Evolutionary conservation across 1,140 invertebrate genomes (phyloP).

Genomic region (Lasioglossum albipes): DNA sequence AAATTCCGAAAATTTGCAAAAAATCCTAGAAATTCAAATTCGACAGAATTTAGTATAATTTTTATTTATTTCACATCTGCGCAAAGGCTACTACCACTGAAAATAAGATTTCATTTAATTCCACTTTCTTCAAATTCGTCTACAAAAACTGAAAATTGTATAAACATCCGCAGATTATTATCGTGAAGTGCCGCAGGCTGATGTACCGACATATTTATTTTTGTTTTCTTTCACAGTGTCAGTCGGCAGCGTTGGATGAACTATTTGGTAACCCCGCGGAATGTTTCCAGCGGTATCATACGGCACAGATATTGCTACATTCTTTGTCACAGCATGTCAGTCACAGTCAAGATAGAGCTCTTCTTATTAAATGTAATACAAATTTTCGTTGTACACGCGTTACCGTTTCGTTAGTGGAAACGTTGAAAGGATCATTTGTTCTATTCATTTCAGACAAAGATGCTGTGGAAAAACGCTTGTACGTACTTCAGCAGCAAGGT

Average conservation of each 20-base stretch:
- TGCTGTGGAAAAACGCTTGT: conserved; percentile 94
- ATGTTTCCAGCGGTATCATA: conserved; percentile 97
- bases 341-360: conserved; percentile 89
- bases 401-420: background rate
- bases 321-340: conserved; percentile 96
- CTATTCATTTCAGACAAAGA: conserved; percentile 87
- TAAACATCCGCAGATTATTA: no score
- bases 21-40: no score
- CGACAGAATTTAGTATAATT: no score
- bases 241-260: conserved; percentile 97
- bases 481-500: conserved; percentile 91
- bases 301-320: conserved; percentile 97
- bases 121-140: no score
- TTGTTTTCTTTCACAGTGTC: conserved; percentile 86
- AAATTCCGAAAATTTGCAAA: no score
- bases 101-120: no score
- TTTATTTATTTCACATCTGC: no score
- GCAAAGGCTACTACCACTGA: no score
- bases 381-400: background rate
- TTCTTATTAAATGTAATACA: conserved; percentile 91
- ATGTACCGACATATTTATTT: background rate
- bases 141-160: no score
- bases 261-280: conserved; percentile 96
- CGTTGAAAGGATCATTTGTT: background rate
- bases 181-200: conserved; percentile 20